Conservation (phyloP, 2,888 invertebrate species). For the Xestia rhomboidea region DNA sequence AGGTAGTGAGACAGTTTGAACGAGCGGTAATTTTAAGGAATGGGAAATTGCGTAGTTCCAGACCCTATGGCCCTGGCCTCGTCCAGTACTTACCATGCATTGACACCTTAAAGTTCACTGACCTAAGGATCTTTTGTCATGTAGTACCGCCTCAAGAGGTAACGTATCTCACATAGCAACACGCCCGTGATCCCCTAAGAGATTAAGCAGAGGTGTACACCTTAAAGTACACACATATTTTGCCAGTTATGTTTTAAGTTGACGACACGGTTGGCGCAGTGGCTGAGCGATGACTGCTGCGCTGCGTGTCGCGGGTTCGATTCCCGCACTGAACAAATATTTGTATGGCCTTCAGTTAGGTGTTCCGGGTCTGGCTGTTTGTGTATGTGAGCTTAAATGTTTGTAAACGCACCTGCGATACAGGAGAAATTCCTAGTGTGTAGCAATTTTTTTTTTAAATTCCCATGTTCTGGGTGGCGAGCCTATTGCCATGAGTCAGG, state of each 20-base stretch:
- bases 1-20: constrained; percentile 95
- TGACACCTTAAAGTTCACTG: constrained; percentile 95
- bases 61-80: constrained; percentile 94
- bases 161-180: constrained; percentile 46
- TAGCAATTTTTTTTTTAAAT: too few species aligned
- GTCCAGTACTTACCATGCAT: constrained; percentile 97
- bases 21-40: constrained; percentile 95
- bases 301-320: too few species aligned
- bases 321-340: too few species aligned
- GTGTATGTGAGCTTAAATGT: too few species aligned
- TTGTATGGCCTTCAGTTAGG: too few species aligned
- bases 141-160: constrained; percentile 98
- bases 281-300: too few species aligned
- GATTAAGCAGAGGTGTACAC: neutral
- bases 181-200: neutral
- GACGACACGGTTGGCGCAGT: too few species aligned
- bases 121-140: constrained; percentile 96
- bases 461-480: too few species aligned
- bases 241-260: neutral
- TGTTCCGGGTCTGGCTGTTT: too few species aligned
- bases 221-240: neutral
- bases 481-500: too few species aligned
- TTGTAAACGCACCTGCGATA: too few species aligned
- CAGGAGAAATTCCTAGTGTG: too few species aligned
- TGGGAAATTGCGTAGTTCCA: constrained; percentile 93